Evolutionary conservation across 2,888 invertebrate genomes (phyloP).

Genomic region (Ceriagrion tenellum): DNA sequence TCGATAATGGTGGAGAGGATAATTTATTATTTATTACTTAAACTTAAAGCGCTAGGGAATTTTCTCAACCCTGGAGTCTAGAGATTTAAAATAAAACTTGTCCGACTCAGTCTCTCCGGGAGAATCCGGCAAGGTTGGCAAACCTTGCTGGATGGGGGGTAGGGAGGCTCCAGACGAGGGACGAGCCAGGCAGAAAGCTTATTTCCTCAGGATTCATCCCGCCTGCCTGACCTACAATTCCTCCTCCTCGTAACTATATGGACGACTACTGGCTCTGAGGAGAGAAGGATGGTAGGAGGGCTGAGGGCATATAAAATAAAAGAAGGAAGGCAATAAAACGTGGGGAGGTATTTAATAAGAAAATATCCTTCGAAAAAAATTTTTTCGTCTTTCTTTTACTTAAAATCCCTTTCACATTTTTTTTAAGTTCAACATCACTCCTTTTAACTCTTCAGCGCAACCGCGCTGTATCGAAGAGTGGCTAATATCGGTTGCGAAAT

Average conservation of each 20-base stretch:
- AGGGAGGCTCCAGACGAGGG: background rate
- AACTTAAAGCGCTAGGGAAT: too few species aligned
- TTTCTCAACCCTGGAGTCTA: too few species aligned
- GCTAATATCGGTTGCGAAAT: background rate
- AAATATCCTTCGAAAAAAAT: background rate
- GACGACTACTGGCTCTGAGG: background rate
- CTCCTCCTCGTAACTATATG: background rate
- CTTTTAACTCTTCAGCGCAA: background rate
- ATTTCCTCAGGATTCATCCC: background rate
- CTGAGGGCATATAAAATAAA: too few species aligned
- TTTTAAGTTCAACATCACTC: background rate
- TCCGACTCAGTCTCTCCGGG: too few species aligned
- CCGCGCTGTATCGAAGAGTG: background rate
- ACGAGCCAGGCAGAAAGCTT: background rate
- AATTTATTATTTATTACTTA: too few species aligned
- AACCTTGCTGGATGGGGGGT: background rate
- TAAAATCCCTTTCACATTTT: background rate
- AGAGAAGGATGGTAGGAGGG: background rate
- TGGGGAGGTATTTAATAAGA: background rate
- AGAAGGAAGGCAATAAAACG: background rate
- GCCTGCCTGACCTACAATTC: conserved; percentile 28
- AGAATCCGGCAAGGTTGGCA: too few species aligned
- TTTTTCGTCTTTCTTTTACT: background rate
- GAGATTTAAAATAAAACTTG: too few species aligned
- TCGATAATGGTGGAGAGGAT: too few species aligned